Evolutionary conservation across 2,888 invertebrate species (phyloP).

Genomic region (Operophtera brumata): DNA sequence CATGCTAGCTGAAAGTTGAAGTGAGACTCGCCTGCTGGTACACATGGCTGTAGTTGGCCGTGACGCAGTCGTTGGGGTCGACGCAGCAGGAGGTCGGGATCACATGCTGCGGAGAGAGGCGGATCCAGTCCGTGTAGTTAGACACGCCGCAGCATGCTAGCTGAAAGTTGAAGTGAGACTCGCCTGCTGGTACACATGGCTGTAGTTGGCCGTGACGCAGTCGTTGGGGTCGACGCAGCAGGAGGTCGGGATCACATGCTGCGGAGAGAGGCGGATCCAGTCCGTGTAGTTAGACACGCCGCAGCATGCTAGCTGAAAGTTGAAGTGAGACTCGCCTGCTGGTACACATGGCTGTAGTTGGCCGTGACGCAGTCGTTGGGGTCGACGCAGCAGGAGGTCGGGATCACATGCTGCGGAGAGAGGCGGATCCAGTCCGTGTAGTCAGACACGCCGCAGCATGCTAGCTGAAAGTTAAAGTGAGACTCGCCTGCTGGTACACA

Average conservation of each 20-base stretch:
- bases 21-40: slow-evolving; percentile 53
- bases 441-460: no score
- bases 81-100: slow-evolving; percentile 88
- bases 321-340: no score
- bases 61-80: slow-evolving; percentile 68
- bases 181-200: slow-evolving; percentile 65
- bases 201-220: slow-evolving; percentile 73
- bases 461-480: no score
- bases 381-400: no score
- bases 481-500: no score
- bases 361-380: no score
- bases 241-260: slow-evolving; percentile 83
- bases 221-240: slow-evolving; percentile 83
- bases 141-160: slow-evolving; percentile 91
- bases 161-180: slow-evolving; percentile 76
- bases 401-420: no score
- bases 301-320: no score
- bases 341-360: no score
- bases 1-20: slow-evolving; percentile 88
- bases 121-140: slow-evolving; percentile 87
- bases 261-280: slow-evolving; percentile 84
- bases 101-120: slow-evolving; percentile 80
- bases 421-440: no score
- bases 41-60: slow-evolving; percentile 70
- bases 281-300: slow-evolving; percentile 88